phyloP scores from a whole-genome alignment of 2,797 vertebrate genomes.

The Cetoscarus ocellatus region DNA sequence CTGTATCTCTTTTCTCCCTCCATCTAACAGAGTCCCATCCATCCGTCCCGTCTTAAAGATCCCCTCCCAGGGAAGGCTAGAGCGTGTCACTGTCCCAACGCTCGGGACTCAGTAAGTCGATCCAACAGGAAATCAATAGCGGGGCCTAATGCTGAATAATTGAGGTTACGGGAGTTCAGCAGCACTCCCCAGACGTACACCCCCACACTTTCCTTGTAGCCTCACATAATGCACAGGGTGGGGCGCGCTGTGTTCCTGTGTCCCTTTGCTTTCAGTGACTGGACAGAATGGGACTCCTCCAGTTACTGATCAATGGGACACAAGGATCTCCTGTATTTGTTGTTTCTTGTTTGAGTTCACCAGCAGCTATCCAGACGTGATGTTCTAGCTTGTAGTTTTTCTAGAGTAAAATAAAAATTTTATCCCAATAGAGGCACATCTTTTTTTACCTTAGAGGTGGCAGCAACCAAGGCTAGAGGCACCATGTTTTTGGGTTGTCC shows the following conservation, averaged over 20 bases:
- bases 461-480: too few relatives aligned
- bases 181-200: constrained; percentile 72
- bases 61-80: constrained; percentile 68
- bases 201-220: constrained; percentile 48
- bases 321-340: constrained; percentile 17
- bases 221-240: constrained; percentile 67
- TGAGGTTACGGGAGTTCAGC: constrained; percentile 86
- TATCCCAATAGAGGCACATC: too few relatives aligned
- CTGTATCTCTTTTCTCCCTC: constrained; percentile 68
- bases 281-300: constrained; percentile 16
- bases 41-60: constrained; percentile 66
- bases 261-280: constrained; percentile 47
- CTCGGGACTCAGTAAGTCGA: constrained; percentile 83
- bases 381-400: too few relatives aligned
- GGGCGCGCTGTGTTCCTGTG: constrained; percentile 39
- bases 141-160: constrained; percentile 88
- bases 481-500: too few relatives aligned
- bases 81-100: constrained; percentile 74
- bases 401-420: too few relatives aligned
- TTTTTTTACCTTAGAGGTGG: too few relatives aligned
- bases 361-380: too few relatives aligned
- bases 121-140: constrained; percentile 87
- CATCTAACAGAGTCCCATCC: constrained; percentile 70
- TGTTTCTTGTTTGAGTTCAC: background rate
- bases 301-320: constrained; percentile 52